Percentiles rank a stretch among this genome's conserved stretches.
phyloP scores from a whole-genome alignment of 2,113 vertebrate genomes.

The Onychorhynchus coronatus region DNA sequence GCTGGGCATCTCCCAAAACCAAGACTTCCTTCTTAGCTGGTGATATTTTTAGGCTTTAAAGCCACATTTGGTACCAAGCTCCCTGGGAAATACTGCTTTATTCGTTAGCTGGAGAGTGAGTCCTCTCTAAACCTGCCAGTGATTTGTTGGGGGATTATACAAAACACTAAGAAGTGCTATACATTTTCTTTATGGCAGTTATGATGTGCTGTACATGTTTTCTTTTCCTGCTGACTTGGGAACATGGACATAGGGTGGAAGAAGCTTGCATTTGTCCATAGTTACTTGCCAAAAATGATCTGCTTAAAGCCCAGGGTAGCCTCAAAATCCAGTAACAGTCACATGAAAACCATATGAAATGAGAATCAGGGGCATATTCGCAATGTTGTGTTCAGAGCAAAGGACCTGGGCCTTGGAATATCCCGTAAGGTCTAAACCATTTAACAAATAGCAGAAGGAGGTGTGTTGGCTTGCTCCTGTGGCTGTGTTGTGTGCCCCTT shows the following conservation, averaged over 20 bases:
- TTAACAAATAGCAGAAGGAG: neutral
- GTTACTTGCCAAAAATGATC: neutral
- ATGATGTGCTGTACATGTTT: rapidly evolving
- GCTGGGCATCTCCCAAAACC: conserved; percentile 1
- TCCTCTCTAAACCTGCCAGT: neutral
- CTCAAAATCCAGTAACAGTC: neutral
- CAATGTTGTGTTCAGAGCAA: neutral
- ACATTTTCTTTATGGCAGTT: neutral
- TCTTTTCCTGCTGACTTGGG: neutral
- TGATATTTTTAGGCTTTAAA: conserved; percentile 40
- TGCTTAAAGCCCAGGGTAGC: neutral
- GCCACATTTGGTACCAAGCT: neutral
- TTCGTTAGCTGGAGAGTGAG: neutral
- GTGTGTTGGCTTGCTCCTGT: neutral
- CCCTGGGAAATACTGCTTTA: neutral
- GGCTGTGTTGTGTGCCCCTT: no score
- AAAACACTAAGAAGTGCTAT: neutral
- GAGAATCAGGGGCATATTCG: neutral
- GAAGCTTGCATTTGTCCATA: neutral
- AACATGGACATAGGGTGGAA: rapidly evolving
- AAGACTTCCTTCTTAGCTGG: conserved; percentile 18
- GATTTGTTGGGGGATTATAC: neutral
- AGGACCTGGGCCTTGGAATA: neutral
- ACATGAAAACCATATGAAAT: neutral
- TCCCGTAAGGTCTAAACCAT: neutral